phyloP scores from a whole-genome alignment of 2,888 invertebrate genomes.

The Amiota communis region DNA sequence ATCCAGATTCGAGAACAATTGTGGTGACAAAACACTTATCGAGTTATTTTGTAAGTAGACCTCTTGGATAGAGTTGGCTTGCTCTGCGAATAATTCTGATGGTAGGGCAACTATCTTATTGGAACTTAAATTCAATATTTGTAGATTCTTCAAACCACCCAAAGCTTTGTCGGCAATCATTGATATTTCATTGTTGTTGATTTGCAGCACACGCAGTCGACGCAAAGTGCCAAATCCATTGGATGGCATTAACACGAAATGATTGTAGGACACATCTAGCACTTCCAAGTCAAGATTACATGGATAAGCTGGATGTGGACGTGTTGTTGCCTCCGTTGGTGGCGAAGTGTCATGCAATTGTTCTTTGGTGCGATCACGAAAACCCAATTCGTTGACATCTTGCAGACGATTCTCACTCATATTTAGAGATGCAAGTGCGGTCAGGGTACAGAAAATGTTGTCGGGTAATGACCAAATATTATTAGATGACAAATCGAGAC shows the following conservation, averaged over 20 bases:
- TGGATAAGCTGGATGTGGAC: conserved; percentile 60
- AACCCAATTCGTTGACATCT: conserved; percentile 89
- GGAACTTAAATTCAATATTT: conserved; percentile 90
- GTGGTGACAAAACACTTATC: conserved; percentile 87
- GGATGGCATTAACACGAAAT: conserved; percentile 86
- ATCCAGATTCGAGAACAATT: conserved; percentile 88
- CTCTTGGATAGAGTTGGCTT: conserved; percentile 86
- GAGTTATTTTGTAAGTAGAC: conserved; percentile 94
- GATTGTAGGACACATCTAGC: conserved; percentile 88
- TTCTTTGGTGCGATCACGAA: conserved; percentile 78
- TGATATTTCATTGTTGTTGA: conserved; percentile 91
- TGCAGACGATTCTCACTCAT: conserved; percentile 90
- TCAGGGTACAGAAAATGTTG: conserved; percentile 87
- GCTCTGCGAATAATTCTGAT: conserved; percentile 87
- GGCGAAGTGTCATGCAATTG: conserved; percentile 30
- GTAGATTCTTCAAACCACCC: conserved; percentile 85
- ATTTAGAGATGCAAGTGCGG: conserved; percentile 85
- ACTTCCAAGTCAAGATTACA: conserved; percentile 88
- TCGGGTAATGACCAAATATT: conserved; percentile 93
- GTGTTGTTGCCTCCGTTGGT: conserved; percentile 43
- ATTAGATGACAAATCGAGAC: conserved; percentile 88
- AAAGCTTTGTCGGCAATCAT: conserved; percentile 90
- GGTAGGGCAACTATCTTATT: conserved; percentile 93
- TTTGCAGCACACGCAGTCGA: conserved; percentile 84
- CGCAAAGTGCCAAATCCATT: conserved; percentile 87